phyloP scores from a whole-genome alignment of 2,113 vertebrate species.

The Aplodontia rufa region DNA sequence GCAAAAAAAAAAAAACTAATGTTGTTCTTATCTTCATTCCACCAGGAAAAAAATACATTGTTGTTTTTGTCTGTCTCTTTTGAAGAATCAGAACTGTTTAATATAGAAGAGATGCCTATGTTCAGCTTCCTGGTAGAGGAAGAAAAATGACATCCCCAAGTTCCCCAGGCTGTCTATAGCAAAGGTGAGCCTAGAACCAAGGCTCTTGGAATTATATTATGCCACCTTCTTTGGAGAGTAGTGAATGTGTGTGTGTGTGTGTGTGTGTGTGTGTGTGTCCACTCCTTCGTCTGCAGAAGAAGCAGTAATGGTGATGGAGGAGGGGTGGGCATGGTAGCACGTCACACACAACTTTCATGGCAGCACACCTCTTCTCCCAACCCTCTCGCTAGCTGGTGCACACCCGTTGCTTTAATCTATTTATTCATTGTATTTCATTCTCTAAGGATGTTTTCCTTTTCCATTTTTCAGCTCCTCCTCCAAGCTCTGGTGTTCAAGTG shows the following conservation, averaged over 20 bases:
- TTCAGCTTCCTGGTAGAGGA: not conserved
- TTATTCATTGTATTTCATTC: not conserved
- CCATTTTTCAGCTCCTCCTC: not conserved
- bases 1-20: not conserved
- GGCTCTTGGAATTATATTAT: not conserved
- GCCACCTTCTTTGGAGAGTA: not conserved
- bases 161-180: not conserved
- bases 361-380: too few relatives aligned
- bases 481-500: not conserved
- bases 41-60: not conserved
- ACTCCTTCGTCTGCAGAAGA: not conserved
- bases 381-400: rapidly evolving
- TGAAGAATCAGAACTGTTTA: not conserved
- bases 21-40: not conserved
- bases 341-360: too few relatives aligned
- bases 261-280: not conserved
- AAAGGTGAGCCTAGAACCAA: not conserved
- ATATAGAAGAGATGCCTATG: not conserved
- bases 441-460: not conserved
- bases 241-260: not conserved
- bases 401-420: not conserved
- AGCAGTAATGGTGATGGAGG: too few relatives aligned
- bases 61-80: not conserved
- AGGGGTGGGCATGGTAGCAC: not conserved
- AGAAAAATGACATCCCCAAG: not conserved